Base-by-base conservation (phyloP, 2,113 vertebrate genomes). In the Mormyrus iriodes region DNA sequence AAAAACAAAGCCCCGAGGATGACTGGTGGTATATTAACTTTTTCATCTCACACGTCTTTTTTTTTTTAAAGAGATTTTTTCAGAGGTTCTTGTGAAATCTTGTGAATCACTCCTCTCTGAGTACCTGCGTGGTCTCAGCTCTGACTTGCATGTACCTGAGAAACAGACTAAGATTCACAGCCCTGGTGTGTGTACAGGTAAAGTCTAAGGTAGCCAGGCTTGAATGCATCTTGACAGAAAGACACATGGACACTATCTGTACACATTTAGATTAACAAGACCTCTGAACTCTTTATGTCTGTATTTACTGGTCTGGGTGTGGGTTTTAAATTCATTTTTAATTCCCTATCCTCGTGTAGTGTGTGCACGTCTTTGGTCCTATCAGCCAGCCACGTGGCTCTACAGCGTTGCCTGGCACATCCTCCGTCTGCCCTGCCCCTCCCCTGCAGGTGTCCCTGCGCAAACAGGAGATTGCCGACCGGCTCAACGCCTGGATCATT, bases 381-480 rank as follows among this genome's bases (percentile, higher is more conserved):
- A 10, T 27, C 24, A 61, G 24, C n/a, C 2, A 8, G 58, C 58
- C 58, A 9, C 1, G n/a, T 65, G n/a, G 24, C n/a, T 65, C 58
- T 27, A 9, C n/a, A 65, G 61, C 10, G 61, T 27, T 3, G 3
- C 61, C n/a, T 7, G 21, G 24, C 61, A 31, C 61, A 69, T 27
- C 27, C 82, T 48, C 42, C 12, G 0, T 24, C 46, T 44, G 2
- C 3, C 42, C 44, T 76, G 39, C 42, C 79, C 79, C 19, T 42
- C 0, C 53, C 46, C 8, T 91, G 1, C 73, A 99, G 98, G 97
- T 98, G 92, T 97, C 97, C 39, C 88, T 97, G 88, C 95, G 95
- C 55, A 97, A 96, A 91, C 97, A 97, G 93, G 97, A 97, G 93
- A 96, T 98, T 0, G 96, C 97, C 6, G 97, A 97, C 55, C 96